phyloP scores from a whole-genome alignment of 2,797 vertebrate genomes.

The Acrossocheilus wenchowensis region DNA sequence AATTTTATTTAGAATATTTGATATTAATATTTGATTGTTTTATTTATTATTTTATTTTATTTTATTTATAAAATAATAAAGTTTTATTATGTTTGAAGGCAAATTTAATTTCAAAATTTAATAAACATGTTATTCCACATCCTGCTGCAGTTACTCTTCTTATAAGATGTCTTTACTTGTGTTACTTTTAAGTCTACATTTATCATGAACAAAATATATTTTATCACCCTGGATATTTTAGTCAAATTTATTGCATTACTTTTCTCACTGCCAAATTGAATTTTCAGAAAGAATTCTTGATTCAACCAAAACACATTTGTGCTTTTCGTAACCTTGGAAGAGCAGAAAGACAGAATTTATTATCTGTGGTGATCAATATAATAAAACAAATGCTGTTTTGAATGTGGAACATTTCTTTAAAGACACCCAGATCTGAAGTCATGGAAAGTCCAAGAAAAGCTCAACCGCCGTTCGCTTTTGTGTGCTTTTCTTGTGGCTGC shows the following conservation, averaged over 20 bases:
- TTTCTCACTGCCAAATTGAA: not conserved
- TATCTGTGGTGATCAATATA: not conserved
- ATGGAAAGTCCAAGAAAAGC: constrained; percentile 50
- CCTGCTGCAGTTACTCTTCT: not conserved
- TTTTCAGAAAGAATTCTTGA: not conserved
- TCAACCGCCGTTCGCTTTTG: constrained; percentile 26
- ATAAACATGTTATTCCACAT: not conserved
- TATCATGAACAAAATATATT: not conserved
- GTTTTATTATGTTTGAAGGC: not conserved
- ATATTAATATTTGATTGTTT: not conserved
- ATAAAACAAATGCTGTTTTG: not conserved
- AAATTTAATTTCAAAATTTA: too few species aligned
- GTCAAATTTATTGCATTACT: not conserved
- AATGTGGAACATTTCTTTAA: constrained; percentile 18
- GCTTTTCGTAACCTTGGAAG: not conserved
- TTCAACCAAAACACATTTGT: not conserved
- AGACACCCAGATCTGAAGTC: constrained; percentile 39
- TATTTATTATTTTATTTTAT: not conserved
- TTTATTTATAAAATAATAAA: not conserved
- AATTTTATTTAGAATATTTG: not conserved
- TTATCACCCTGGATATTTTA: not conserved
- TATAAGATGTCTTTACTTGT: not conserved
- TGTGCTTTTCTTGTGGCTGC: constrained; percentile 46
- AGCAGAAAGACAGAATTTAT: not conserved
- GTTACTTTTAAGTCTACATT: too few species aligned